Conservation (phyloP, 2,888 invertebrate genomes). For the Crioceris asparagi region DNA sequence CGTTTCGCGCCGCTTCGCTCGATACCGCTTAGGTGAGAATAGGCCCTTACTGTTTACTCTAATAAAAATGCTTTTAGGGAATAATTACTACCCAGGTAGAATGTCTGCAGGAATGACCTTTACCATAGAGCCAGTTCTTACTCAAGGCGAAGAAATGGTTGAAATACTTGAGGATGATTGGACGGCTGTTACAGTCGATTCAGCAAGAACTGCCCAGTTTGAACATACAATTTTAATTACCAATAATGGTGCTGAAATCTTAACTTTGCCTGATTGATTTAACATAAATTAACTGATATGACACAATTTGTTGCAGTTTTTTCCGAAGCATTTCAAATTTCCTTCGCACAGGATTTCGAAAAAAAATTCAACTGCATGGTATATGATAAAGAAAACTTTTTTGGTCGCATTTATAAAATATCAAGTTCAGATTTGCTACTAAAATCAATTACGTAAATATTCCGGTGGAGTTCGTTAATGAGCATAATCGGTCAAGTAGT, state of each 20-base stretch:
- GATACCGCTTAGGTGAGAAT: too few relatives aligned
- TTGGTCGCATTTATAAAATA: too few relatives aligned
- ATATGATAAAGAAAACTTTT: too few relatives aligned
- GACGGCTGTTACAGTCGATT: constrained; percentile 80
- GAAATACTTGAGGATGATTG: constrained; percentile 77
- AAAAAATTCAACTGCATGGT: too few relatives aligned
- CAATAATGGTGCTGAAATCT: constrained; percentile 61
- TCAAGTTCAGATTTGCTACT: too few relatives aligned
- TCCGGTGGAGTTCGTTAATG: too few relatives aligned
- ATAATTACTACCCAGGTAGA: constrained; percentile 50
- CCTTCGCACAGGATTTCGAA: too few relatives aligned
- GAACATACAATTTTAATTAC: constrained; percentile 89
- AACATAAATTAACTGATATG: neutral
- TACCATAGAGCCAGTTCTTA: constrained; percentile 84
- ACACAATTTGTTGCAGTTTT: neutral
- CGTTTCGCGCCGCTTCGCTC: too few relatives aligned
- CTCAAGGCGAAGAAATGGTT: constrained; percentile 59
- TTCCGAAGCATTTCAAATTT: neutral
- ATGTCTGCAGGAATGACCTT: constrained; percentile 91
- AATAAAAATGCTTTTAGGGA: constrained; percentile 40
- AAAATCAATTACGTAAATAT: neutral
- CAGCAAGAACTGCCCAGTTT: constrained; percentile 75
- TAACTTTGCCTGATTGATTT: constrained; percentile 44
- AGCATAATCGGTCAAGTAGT: too few relatives aligned
- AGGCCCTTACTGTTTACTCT: too few relatives aligned